Evolutionary conservation across 53 echinoderm and acorn worm genomes (phyloP), one percentile per base, ranked within the genome.

Genomic region (Stichopus horrens): DNA sequence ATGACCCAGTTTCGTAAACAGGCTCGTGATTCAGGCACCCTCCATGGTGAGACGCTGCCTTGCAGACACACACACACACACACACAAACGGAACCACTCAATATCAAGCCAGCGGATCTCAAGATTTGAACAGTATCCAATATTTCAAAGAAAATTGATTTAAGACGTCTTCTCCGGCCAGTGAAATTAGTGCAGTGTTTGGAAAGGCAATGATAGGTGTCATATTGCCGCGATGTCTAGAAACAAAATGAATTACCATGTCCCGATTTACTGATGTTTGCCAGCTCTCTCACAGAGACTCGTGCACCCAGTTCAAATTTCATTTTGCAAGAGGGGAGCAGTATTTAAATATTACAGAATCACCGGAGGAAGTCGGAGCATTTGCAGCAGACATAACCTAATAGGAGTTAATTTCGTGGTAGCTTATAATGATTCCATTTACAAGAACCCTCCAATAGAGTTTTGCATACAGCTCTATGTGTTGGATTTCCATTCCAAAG

Each of bases 61-160:
- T 37, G 37, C 37, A 37, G 37, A 37, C 37, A 37, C 37, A 37
- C 37, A 37, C 37, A 37, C 37, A 37, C 37, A 37, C 37, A 37
- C 37, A 37, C 37, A 2, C 37, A 37, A 37, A 37, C 37, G 37
- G 37, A 37, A 37, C 4, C 63, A 63, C 63, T 63, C 63, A 63
- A 63, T 63, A 63, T 37, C 37, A 63, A 63, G 11, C 10, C 11
- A 63, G 7, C 63, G 5, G 18, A 53, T 52, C 55, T 18, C 7
- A 19, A 11, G 19, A 79, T 79, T 79, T 79, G 79, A 79, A 79
- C 79, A 79, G 79, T 79, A 79, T 53, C 79, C 79, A 79, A 55
- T 79, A 79, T 14, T 79, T 79, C 55, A 53, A 79, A 16, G 79
- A 79, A 79, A 79, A 79, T 79, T 79, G 79, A 79, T 79, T 79